A percentile compares a stretch with the other conserved stretches of the same genome.
These are phyloP conservation scores for Pogonognathellus flavescens DNA, from an alignment of 1,140 invertebrate genomes.

Conservation along the genomic window DNA sequence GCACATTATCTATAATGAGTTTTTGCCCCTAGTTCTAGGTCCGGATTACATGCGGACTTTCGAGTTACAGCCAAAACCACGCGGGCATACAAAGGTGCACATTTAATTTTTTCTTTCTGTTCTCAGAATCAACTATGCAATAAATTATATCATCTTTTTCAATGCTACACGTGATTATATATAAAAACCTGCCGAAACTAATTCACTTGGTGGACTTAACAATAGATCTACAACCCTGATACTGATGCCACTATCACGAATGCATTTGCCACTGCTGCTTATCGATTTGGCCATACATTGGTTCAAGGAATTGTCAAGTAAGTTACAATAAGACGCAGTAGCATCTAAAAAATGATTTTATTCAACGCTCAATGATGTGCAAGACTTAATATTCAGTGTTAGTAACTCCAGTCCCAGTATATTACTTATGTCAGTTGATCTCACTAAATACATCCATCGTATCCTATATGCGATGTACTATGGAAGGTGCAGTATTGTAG, in stretches of 20 bases:
- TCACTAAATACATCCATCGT: too few relatives aligned
- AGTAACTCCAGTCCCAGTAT: neutral
- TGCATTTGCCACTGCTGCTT: constrained; percentile 78
- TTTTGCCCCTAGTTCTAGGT: constrained; percentile 70
- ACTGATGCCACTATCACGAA: constrained; percentile 77
- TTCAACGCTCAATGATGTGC: neutral
- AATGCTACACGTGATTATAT: neutral
- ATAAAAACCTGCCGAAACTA: neutral
- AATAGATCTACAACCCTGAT: constrained; percentile 72
- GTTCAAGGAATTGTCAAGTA: constrained; percentile 73
- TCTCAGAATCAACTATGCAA: neutral
- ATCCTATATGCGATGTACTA: too few relatives aligned
- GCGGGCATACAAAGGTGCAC: constrained; percentile 71
- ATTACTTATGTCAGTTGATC: too few relatives aligned
- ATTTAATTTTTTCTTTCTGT: neutral
- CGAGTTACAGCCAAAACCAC: constrained; percentile 69
- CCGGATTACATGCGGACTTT: constrained; percentile 71
- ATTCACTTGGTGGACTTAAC: neutral
- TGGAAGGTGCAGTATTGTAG: neutral
- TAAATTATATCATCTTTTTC: neutral
- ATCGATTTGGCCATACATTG: constrained; percentile 77
- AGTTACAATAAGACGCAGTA: constrained; percentile 55
- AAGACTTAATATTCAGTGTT: neutral
- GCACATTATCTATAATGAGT: constrained; percentile 76
- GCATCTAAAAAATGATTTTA: neutral